Base-by-base conservation (phyloP, 2,888 invertebrate species). In the Campoplex capitator region DNA sequence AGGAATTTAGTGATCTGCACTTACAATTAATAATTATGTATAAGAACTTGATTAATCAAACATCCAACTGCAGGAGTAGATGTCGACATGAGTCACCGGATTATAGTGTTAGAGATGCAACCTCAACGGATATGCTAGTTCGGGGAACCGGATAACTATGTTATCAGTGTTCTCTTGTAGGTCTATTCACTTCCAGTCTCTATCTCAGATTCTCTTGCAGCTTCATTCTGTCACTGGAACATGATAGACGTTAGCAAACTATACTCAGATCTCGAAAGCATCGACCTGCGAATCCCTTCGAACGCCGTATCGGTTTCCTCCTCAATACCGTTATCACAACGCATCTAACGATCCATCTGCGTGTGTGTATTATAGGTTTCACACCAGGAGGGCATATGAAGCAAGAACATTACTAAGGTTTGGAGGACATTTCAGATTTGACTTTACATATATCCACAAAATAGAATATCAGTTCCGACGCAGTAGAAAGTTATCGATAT, bases 31-130 rank as follows among this genome's bases (percentile, higher is more conserved):
- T 13, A 11, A 18, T 42, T 16, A 42, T 77, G 86, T 70, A 0
- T 28, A 75, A 90, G 87, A 88, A 89, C 87, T 88, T 88, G 90
- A 91, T 91, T 90, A 92, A 91, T 92, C 90, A 91, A 90, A 91
- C 91, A 90, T 90, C 91, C 90, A 89, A 91, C 92, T 90, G 16
- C 68, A 71, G n/a, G 75, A 28, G 28, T 65, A 32, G 48, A 28
- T 76, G 45, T 45, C 28, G n/a, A 11, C 18, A 23, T 56, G 35
- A 74, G 35, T 56, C 54, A 74, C 11, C 35, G 16, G 45, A 42
- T 7, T 23, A 28, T 42, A 16, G 11, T 42, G 62, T 32, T 48
- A 23, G 48, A 75, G 58, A 62, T 38, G 51, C 45, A 28, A 58
- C 48, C 42, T 54, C 54, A n/a, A 71, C 42, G 54, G 78, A 58